Evolutionary conservation across 2,888 invertebrate genomes (phyloP), one percentile per base, ranked within the genome.

Genomic region (Thymelicus acteon): DNA sequence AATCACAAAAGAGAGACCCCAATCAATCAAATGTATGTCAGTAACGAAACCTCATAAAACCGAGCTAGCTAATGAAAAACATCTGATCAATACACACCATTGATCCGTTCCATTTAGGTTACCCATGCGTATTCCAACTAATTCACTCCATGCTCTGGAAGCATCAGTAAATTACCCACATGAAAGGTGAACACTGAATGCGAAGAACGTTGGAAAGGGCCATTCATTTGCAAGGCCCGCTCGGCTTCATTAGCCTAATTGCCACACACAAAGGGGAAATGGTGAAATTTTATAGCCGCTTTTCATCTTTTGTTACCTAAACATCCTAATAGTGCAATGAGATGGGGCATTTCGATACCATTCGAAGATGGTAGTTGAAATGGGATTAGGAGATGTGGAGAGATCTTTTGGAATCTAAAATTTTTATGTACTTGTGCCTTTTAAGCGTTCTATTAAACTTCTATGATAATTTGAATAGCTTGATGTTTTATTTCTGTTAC

Each of bases 231-330:
- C 85, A 82, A 82, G 80, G 78, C 82, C 82, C 82, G 80, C 80
- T 83, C 83, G 87, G 87, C 92, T 93, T 93, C 92, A 93, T 92
- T 92, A 92, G 89, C 86, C 90, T 93, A 93, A 93, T 93, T 92
- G 92, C 92, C 79, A 79, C 85, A 81, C 83, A 90, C 90, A 91
- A 90, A 91, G 87, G 86, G 89, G 86, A 88, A 89, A 90, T 85
- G 86, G 87, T 83, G 84, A 87, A 92, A 88, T 91, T 92, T 91
- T 89, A 92, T 90, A 85, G 88, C 82, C 77, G 85, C 86, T 86
- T 88, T 89, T 89, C 90, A 88, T 88, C 90, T 89, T 88, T 88
- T 89, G 88, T 88, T 86, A 75, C 73, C 75, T 74, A 78, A 79
- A 77, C 78, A 76, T 76, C 74, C 52, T 52, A 63, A 72, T 73